phyloP scores from a whole-genome alignment of 2,888 invertebrate genomes.

The Harpalus rubripes region DNA sequence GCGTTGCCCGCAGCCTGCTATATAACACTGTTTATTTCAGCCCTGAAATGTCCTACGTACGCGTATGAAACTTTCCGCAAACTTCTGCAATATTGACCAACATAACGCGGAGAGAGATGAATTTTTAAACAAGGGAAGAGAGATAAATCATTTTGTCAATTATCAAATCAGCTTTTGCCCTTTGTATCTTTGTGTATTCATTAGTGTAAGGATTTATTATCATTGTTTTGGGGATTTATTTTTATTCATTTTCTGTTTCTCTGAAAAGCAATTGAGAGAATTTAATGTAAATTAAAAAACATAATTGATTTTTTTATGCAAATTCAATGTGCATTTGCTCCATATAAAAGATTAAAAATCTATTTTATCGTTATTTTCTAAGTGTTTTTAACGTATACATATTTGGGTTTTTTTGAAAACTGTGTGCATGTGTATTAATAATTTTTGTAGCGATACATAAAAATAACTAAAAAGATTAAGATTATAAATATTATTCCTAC shows the following conservation, averaged over 20 bases:
- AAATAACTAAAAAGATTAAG: too few species aligned
- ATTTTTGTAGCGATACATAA: too few species aligned
- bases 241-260: background rate
- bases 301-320: too few species aligned
- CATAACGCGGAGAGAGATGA: background rate
- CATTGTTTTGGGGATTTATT: background rate
- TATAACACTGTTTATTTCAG: conserved; percentile 40
- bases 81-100: conserved; percentile 37
- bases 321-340: too few species aligned
- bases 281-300: too few species aligned
- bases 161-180: background rate
- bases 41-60: conserved; percentile 41
- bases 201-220: background rate
- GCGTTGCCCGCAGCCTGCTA: background rate
- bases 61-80: conserved; percentile 33
- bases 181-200: background rate
- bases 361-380: too few species aligned
- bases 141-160: conserved; percentile 7
- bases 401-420: too few species aligned
- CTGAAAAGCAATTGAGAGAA: too few species aligned
- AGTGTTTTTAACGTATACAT: too few species aligned
- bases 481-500: too few species aligned
- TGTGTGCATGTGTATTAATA: too few species aligned
- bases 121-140: background rate
- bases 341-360: too few species aligned